These are phyloP conservation scores for Delichon dasypus DNA, from an alignment of 2,797 vertebrate species.

Conservation along the genomic window DNA sequence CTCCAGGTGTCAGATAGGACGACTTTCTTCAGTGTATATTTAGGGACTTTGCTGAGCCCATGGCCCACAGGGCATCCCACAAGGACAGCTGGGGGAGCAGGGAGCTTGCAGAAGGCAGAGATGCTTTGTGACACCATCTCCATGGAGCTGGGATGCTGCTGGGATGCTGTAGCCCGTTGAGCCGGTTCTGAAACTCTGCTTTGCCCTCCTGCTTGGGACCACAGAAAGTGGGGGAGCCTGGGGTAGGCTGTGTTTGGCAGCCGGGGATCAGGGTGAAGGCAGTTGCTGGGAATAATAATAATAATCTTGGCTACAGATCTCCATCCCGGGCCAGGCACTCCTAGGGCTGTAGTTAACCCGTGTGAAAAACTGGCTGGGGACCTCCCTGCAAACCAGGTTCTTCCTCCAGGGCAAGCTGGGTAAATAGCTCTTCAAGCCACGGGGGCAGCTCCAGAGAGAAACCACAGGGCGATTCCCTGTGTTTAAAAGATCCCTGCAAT, in stretches of 20 bases:
- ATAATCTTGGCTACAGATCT: constrained; percentile 14
- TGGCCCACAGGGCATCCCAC: background rate
- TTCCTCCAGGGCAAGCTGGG: background rate
- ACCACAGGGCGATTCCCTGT: background rate
- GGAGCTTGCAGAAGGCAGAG: background rate
- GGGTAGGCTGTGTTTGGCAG: background rate
- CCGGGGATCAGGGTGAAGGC: background rate
- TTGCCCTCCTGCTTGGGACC: background rate
- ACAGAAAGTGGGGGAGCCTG: background rate
- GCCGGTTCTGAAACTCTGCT: background rate
- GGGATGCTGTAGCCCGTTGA: background rate
- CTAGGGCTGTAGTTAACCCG: background rate
- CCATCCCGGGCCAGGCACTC: background rate
- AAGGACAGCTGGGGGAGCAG: background rate
- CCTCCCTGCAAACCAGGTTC: background rate
- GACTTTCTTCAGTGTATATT: background rate
- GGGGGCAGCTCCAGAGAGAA: background rate
- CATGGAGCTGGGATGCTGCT: background rate
- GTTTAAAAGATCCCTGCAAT: background rate
- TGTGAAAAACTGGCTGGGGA: constrained; percentile 17
- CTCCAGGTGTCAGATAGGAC: background rate
- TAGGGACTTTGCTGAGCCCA: background rate
- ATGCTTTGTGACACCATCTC: background rate
- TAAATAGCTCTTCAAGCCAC: background rate
- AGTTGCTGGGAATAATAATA: background rate